Evolutionary conservation across 2,797 vertebrate species (phyloP).

Genomic region (Varecia variegata): DNA sequence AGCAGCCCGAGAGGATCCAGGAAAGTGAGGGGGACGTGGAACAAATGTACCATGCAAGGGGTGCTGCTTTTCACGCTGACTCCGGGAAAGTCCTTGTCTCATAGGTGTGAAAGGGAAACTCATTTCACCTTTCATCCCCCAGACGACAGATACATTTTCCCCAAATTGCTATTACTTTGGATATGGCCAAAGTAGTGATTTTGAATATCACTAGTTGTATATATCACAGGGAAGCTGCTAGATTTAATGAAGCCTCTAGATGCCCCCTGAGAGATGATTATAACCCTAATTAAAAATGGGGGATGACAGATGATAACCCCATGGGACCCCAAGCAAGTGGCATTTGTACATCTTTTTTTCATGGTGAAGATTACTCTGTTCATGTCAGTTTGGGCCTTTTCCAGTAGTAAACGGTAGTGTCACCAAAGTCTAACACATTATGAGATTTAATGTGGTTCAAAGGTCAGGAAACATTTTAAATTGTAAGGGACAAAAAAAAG

Average conservation of each 20-base stretch:
- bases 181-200: constrained; percentile 12
- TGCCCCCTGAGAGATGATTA: constrained; percentile 45
- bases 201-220: constrained; percentile 30
- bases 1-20: background rate
- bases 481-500: background rate
- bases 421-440: background rate
- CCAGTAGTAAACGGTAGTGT: background rate
- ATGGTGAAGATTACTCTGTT: background rate
- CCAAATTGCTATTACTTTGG: constrained; percentile 19
- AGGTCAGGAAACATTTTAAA: constrained; percentile 28
- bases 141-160: background rate
- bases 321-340: background rate
- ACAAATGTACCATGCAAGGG: background rate
- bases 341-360: constrained; percentile 2
- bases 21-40: background rate
- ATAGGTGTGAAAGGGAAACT: background rate
- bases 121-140: background rate
- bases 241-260: constrained; percentile 55
- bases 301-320: constrained; percentile 9
- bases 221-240: constrained; percentile 34
- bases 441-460: constrained; percentile 17
- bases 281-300: constrained; percentile 63
- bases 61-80: background rate
- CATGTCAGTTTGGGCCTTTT: constrained; percentile 9
- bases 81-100: background rate